Evolutionary conservation across 2,113 vertebrate species (phyloP).

Genomic region (Dasyornis broadbenti): DNA sequence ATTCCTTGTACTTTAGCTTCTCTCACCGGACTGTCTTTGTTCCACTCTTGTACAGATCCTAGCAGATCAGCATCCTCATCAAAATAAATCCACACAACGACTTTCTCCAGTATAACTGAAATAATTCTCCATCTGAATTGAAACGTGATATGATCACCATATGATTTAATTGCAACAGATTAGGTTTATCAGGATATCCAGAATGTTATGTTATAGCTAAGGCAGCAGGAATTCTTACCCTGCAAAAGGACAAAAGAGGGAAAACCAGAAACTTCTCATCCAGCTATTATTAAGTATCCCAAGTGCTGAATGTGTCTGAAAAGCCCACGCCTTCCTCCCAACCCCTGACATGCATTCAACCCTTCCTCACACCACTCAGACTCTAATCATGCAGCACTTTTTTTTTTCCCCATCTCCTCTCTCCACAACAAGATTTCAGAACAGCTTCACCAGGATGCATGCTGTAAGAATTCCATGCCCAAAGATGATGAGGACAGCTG

Average conservation of each 20-base stretch:
- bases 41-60: not conserved
- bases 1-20: not conserved
- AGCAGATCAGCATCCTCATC: not conserved
- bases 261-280: not conserved
- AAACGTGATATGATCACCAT: not conserved
- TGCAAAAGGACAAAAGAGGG: not conserved
- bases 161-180: not conserved
- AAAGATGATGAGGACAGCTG: not conserved
- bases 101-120: not conserved
- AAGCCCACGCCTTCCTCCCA: not conserved
- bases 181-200: not conserved
- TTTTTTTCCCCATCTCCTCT: fast-evolving
- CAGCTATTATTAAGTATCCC: not conserved
- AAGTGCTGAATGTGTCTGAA: not conserved
- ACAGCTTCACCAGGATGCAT: not conserved
- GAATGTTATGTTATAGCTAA: not conserved
- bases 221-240: not conserved
- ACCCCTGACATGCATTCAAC: fast-evolving
- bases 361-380: not conserved
- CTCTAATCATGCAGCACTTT: fast-evolving
- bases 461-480: not conserved
- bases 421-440: not conserved
- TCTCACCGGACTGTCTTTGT: not conserved
- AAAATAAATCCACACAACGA: not conserved
- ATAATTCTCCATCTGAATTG: not conserved